Evolutionary conservation across 2,113 vertebrate genomes (phyloP).

Genomic region (Protomyctophum bolini): DNA sequence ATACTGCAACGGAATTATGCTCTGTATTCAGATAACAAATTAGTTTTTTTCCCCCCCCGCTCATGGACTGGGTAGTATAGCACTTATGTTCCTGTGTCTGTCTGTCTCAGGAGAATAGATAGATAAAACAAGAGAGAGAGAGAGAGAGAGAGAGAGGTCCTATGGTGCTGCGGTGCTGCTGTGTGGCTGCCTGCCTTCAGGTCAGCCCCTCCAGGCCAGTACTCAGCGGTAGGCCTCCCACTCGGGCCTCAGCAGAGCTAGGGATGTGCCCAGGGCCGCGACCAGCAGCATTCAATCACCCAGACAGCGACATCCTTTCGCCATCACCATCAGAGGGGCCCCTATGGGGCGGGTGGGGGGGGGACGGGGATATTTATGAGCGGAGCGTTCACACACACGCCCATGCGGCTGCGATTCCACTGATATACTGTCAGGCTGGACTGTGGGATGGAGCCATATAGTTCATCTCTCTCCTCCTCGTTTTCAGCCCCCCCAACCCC

Average conservation of each 20-base stretch:
- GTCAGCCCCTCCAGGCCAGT: conserved; percentile 57
- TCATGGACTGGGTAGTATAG: not conserved
- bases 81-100: conserved; percentile 24
- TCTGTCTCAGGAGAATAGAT: conserved; percentile 10
- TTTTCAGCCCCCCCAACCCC: conserved; percentile 67
- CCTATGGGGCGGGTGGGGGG: conserved; percentile 53
- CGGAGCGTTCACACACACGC: conserved; percentile 61
- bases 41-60: not conserved
- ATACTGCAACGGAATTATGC: not conserved
- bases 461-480: conserved; percentile 77
- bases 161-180: conserved; percentile 42
- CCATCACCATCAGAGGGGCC: conserved; percentile 79
- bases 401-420: conserved; percentile 65
- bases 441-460: conserved; percentile 66
- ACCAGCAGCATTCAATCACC: conserved; percentile 79
- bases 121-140: conserved; percentile 28
- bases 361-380: conserved; percentile 77
- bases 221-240: conserved; percentile 66
- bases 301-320: conserved; percentile 81
- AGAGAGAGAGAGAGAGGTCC: conserved; percentile 23
- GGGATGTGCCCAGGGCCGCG: conserved; percentile 71
- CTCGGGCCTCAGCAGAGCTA: conserved; percentile 51
- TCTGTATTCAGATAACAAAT: not conserved
- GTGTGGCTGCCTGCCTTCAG: conserved; percentile 56
- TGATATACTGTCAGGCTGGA: conserved; percentile 77